Conservation (phyloP, 2,888 invertebrate genomes). For the Phytoseiulus persimilis region DNA sequence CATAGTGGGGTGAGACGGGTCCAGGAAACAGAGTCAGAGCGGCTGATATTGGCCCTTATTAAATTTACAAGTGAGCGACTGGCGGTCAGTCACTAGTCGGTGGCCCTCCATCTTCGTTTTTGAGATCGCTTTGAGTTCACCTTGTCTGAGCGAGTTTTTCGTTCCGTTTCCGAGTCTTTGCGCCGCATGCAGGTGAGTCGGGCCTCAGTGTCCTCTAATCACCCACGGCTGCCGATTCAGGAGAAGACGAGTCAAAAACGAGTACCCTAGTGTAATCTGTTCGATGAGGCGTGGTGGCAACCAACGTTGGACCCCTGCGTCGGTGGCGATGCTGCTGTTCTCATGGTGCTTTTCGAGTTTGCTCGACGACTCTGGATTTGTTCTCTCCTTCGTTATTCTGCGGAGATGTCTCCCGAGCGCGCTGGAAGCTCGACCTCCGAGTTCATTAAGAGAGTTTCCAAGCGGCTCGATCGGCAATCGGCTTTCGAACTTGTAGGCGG, state of each 20-base stretch:
- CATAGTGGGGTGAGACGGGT: not conserved
- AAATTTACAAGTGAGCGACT: constrained; percentile 5
- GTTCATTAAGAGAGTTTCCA: not conserved
- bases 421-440: not conserved
- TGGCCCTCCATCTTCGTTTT: not conserved
- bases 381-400: too few relatives aligned
- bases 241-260: too few relatives aligned
- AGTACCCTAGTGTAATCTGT: too few relatives aligned
- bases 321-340: too few relatives aligned
- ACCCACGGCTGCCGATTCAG: too few relatives aligned
- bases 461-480: not conserved
- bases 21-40: not conserved
- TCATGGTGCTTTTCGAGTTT: too few relatives aligned
- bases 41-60: not conserved
- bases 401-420: not conserved
- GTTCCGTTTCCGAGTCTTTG: too few relatives aligned
- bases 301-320: too few relatives aligned
- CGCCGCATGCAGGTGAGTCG: too few relatives aligned
- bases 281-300: too few relatives aligned
- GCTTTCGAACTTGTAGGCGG: not conserved
- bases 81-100: not conserved
- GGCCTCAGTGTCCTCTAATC: too few relatives aligned
- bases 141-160: not conserved
- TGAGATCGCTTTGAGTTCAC: not conserved
- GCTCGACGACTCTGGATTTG: too few relatives aligned